These are phyloP conservation scores for Cephalopachus bancanus DNA, from an alignment of 2,797 vertebrate species.

Conservation along the genomic window DNA sequence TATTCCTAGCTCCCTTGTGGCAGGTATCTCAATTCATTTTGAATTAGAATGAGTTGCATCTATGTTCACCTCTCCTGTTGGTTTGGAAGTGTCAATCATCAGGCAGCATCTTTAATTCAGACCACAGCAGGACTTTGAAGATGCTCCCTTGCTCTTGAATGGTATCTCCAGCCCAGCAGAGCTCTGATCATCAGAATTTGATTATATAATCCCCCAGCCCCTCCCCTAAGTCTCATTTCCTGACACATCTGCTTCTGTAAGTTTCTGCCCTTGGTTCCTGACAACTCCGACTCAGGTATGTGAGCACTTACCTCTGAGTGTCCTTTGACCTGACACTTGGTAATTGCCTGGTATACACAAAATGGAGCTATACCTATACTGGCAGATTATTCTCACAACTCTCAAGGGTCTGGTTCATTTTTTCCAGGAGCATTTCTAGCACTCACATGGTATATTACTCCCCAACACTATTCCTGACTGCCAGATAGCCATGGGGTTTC, in stretches of 20 bases:
- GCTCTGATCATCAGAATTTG: neutral
- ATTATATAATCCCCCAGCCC: neutral
- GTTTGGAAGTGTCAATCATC: neutral
- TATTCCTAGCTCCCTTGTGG: neutral
- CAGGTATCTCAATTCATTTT: neutral
- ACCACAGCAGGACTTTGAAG: neutral
- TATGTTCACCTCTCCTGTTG: neutral
- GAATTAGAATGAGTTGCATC: neutral
- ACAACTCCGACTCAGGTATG: neutral
- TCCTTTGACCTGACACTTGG: neutral
- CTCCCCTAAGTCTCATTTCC: neutral
- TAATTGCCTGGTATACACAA: neutral
- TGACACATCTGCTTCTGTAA: neutral
- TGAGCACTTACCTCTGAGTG: neutral
- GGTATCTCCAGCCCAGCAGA: neutral
- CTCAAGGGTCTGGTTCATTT: neutral
- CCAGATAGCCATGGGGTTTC: constrained; percentile 24
- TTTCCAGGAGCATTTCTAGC: constrained; percentile 31
- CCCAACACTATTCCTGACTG: neutral
- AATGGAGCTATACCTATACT: neutral
- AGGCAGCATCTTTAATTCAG: neutral
- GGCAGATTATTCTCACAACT: neutral
- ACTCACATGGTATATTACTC: neutral
- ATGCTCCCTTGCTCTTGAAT: neutral
- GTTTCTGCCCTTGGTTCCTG: neutral